These are phyloP conservation scores for Actinopyga echinites DNA, from an alignment of 53 echinoderm and acorn worm genomes.

Conservation along the genomic window DNA sequence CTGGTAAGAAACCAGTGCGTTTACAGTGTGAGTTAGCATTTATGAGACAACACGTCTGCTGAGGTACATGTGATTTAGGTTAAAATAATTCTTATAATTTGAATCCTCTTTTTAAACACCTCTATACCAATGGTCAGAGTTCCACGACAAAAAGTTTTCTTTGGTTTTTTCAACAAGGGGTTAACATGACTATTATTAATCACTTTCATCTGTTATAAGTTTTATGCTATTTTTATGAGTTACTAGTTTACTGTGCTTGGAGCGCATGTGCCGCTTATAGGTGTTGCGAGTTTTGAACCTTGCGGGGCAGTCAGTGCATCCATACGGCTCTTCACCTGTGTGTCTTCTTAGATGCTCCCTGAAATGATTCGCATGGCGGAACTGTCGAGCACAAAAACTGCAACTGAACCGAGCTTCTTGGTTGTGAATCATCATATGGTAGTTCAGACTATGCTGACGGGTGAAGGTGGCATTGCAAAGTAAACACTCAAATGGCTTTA, in stretches of 20 bases:
- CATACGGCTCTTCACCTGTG: constrained; percentile 97
- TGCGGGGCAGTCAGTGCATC: constrained; percentile 90
- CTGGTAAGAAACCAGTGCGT: too few relatives aligned
- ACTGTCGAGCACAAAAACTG: constrained; percentile 89
- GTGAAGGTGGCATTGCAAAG: constrained; percentile 92
- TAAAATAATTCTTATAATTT: too few relatives aligned
- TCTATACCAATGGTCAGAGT: too few relatives aligned
- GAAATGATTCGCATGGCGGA: constrained; percentile 97
- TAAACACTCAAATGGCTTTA: constrained; percentile 89
- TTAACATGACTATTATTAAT: background rate
- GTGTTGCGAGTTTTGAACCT: constrained; percentile 97
- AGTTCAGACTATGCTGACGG: constrained; percentile 95
- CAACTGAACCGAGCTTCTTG: constrained; percentile 91
- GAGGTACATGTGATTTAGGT: too few relatives aligned
- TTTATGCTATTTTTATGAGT: constrained; percentile 72
- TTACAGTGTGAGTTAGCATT: too few relatives aligned
- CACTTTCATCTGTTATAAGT: constrained; percentile 38
- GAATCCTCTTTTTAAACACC: too few relatives aligned
- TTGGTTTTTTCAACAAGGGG: too few relatives aligned
- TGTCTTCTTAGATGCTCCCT: constrained; percentile 96
- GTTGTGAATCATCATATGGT: constrained; percentile 99
- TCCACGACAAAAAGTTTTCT: too few relatives aligned
- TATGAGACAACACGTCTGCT: too few relatives aligned
- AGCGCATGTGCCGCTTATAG: constrained; percentile 88
- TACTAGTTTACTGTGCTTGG: constrained; percentile 88